Percentiles rank a stretch among this genome's conserved stretches.
These are phyloP conservation scores for Tuta absoluta DNA, from an alignment of 2,888 invertebrate species.

Conservation along the genomic window DNA sequence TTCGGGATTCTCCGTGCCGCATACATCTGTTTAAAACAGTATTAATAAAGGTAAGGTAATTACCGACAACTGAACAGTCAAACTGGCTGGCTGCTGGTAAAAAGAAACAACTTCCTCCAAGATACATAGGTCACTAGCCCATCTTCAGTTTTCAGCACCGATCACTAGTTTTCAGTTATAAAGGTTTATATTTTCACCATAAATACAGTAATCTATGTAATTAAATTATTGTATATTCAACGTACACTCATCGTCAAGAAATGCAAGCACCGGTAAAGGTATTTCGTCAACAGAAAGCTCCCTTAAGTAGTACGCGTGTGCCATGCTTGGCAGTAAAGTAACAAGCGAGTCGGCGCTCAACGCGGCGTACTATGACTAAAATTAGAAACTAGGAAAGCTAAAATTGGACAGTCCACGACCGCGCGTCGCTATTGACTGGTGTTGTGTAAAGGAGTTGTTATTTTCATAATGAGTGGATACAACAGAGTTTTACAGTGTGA, in stretches of 20 bases:
- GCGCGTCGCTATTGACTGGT: constrained; percentile 34
- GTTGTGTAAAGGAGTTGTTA: constrained; percentile 14
- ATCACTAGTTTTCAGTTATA: too few relatives aligned
- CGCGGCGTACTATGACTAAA: constrained; percentile 56
- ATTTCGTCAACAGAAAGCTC: constrained; percentile 72
- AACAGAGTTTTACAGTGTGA: neutral
- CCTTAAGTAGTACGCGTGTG: constrained; percentile 64
- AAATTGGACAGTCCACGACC: constrained; percentile 56
- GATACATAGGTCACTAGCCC: too few relatives aligned
- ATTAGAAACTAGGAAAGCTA: constrained; percentile 73
- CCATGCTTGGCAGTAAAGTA: constrained; percentile 50
- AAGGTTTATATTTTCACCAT: too few relatives aligned
- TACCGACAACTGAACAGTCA: too few relatives aligned
- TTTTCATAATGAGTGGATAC: constrained; percentile 10
- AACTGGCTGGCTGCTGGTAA: too few relatives aligned
- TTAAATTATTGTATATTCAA: constrained; percentile 19
- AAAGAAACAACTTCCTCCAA: too few relatives aligned
- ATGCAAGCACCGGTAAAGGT: constrained; percentile 77
- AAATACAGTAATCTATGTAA: neutral
- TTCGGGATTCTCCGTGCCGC: constrained; percentile 55
- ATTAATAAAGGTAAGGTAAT: neutral
- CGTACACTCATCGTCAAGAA: constrained; percentile 53
- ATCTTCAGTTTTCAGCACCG: too few relatives aligned
- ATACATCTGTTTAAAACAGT: constrained; percentile 55
- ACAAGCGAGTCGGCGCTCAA: constrained; percentile 35